These are phyloP conservation scores for Anastrepha obliqua DNA, from an alignment of 1,140 invertebrate species.

Conservation along the genomic window DNA sequence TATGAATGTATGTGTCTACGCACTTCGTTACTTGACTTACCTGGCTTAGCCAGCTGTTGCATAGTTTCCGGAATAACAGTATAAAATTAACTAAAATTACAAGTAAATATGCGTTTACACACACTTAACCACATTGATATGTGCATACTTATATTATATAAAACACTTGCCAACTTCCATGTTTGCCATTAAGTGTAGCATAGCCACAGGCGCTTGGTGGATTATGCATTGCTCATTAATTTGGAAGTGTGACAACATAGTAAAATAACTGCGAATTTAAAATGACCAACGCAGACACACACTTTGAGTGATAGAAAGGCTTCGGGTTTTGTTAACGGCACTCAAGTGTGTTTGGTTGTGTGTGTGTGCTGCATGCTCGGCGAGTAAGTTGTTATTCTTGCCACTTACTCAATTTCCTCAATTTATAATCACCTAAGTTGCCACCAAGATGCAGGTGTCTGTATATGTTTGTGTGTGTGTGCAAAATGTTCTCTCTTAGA, in stretches of 20 bases:
- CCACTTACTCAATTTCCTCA: constrained; percentile 21
- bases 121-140: neutral
- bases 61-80: neutral
- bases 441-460: no score
- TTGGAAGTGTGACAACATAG: constrained; percentile 37
- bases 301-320: neutral
- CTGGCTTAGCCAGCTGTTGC: constrained; percentile 22
- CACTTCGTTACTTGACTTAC: neutral
- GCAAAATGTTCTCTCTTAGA: no score
- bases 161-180: neutral
- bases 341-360: neutral
- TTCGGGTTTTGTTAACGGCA: neutral
- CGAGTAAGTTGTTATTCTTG: neutral
- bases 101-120: neutral
- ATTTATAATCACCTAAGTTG: neutral
- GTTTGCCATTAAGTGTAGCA: neutral
- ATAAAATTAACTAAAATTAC: constrained; percentile 49
- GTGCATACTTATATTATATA: neutral
- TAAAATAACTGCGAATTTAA: constrained; percentile 35
- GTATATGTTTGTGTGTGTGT: no score
- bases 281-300: constrained; percentile 6
- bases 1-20: neutral
- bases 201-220: neutral
- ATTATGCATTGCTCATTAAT: constrained; percentile 11
- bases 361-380: neutral